phyloP scores from a whole-genome alignment of 2,113 vertebrate genomes.

The Noctilio leporinus region DNA sequence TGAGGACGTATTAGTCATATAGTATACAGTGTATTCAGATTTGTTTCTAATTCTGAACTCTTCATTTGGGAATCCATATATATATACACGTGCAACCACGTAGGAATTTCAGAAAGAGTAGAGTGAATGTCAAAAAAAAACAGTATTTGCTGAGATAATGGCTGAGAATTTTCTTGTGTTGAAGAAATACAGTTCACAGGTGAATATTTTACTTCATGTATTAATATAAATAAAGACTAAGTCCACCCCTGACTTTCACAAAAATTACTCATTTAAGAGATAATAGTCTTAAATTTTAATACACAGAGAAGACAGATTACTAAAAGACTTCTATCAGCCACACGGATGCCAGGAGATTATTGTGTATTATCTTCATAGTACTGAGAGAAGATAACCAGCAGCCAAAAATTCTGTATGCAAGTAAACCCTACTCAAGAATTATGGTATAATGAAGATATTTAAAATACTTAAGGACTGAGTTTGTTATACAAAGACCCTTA shows the following conservation, averaged over 20 bases:
- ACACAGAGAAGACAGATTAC: neutral
- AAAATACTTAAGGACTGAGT: neutral
- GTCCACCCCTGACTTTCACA: neutral
- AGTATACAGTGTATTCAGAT: neutral
- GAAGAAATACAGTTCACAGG: neutral
- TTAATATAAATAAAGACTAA: neutral
- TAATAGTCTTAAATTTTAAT: neutral
- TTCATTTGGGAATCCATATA: neutral
- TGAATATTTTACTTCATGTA: slow-evolving; percentile 14
- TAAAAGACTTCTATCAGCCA: neutral
- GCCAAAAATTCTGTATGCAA: neutral
- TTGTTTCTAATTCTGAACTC: neutral
- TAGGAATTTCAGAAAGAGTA: neutral
- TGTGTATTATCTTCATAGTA: neutral
- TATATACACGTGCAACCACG: neutral
- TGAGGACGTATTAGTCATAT: neutral
- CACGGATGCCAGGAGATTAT: neutral
- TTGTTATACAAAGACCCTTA: neutral
- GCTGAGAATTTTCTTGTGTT: neutral
- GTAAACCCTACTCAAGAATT: neutral
- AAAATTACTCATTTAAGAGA: neutral
- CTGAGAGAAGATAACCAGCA: neutral
- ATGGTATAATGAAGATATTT: neutral
- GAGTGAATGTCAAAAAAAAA: neutral
- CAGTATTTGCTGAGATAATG: neutral